These are phyloP conservation scores for Drosophila nannoptera DNA, from an alignment of 1,140 invertebrate genomes.

Conservation along the genomic window DNA sequence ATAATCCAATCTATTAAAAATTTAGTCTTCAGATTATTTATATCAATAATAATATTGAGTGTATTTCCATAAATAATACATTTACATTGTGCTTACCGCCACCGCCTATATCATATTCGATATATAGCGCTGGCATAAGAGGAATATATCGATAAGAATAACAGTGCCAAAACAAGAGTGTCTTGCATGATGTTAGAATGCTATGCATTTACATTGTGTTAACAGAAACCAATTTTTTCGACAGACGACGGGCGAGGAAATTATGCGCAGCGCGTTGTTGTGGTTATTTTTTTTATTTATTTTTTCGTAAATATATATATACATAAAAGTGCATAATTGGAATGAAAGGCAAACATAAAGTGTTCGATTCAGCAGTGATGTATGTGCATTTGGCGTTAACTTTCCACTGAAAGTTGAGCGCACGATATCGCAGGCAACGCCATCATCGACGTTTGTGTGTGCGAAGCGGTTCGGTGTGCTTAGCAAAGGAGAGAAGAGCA, in stretches of 20 bases:
- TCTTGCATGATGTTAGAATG: slow-evolving; percentile 1
- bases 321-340: slow-evolving; percentile 52
- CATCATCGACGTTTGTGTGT: slow-evolving; percentile 21
- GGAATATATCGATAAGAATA: slow-evolving; percentile 11
- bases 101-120: background rate
- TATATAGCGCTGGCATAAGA: background rate
- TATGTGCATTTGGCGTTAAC: slow-evolving; percentile 31
- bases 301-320: slow-evolving; percentile 60
- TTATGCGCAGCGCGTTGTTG: slow-evolving; percentile 48
- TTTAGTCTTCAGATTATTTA: too few relatives aligned
- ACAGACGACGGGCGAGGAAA: slow-evolving; percentile 38
- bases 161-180: background rate
- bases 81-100: background rate
- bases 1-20: too few relatives aligned
- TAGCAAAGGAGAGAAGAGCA: slow-evolving; percentile 18
- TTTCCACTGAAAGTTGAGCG: slow-evolving; percentile 38
- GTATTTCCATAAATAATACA: too few relatives aligned
- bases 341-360: slow-evolving; percentile 46
- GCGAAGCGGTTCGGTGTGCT: slow-evolving; percentile 7
- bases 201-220: slow-evolving; percentile 15
- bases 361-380: slow-evolving; percentile 38
- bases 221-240: slow-evolving; percentile 30
- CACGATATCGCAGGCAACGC: slow-evolving; percentile 36
- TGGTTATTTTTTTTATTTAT: slow-evolving; percentile 66
- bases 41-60: too few relatives aligned